phyloP scores from a whole-genome alignment of 2,888 invertebrate species.

The Herminia tarsipennalis region DNA sequence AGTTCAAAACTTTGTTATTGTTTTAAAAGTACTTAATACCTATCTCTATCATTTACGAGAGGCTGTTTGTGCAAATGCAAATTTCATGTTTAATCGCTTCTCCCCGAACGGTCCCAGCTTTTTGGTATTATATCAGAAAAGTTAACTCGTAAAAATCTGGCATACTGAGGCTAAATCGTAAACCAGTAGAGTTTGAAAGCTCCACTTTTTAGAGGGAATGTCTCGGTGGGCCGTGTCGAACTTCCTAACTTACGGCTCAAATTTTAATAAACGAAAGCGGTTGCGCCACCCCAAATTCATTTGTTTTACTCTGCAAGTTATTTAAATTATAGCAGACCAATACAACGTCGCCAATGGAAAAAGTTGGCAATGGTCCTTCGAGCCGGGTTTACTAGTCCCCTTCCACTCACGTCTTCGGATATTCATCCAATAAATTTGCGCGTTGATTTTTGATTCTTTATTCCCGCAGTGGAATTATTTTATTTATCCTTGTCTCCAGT shows the following conservation, averaged over 20 bases:
- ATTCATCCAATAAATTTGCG: conserved; percentile 22
- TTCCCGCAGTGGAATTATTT: conserved; percentile 6
- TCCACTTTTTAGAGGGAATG: conserved; percentile 61
- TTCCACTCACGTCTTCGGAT: conserved; percentile 12
- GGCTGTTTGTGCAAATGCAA: conserved; percentile 64
- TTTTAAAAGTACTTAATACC: conserved; percentile 48
- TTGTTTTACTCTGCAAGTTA: conserved; percentile 55
- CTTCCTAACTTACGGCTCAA: conserved; percentile 61
- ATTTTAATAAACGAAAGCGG: conserved; percentile 70
- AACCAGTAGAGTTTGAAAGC: conserved; percentile 60
- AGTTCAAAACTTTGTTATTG: conserved; percentile 47
- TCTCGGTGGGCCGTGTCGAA: conserved; percentile 59
- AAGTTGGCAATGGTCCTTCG: conserved; percentile 31
- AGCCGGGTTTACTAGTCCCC: no score
- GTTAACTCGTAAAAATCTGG: conserved; percentile 73
- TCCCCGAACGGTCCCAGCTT: conserved; percentile 49
- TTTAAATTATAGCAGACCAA: conserved; percentile 51
- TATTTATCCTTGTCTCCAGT: conserved; percentile 2
- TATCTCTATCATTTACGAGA: conserved; percentile 52
- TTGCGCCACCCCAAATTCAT: conserved; percentile 49
- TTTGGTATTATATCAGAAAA: conserved; percentile 65
- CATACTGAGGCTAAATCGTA: conserved; percentile 65
- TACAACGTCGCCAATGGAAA: conserved; percentile 43
- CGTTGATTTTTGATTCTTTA: conserved; percentile 12
- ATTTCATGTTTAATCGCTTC: conserved; percentile 65